Evolutionary conservation across 2,797 vertebrate species (phyloP), one percentile per base, ranked within the genome.

Genomic region (Leptodactylus fallax): DNA sequence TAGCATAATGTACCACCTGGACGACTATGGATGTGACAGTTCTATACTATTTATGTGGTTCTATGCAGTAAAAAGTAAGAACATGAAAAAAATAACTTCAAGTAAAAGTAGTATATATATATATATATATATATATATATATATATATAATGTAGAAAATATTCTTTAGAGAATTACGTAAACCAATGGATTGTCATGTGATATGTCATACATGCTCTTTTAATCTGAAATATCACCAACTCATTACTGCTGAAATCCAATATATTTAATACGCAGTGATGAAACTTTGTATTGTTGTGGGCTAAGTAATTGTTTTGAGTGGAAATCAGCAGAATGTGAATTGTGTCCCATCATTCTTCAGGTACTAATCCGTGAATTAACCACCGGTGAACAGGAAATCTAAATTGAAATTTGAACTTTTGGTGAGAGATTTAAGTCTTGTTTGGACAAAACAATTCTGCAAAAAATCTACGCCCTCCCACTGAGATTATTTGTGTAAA

Each of bases 311-410:
- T 72, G 65, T 56, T n/a, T 83, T n/a, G n/a, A 77, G 71, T 71
- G 53, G 10, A 71, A 72, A 87, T 81, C 14, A 80, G 13, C 78
- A 23, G 78, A 71, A 72, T 81, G 45, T 61, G 67, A 60, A 67
- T 71, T 60, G 76, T 85, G 83, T 72, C 72, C 55, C 60, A 78
- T 86, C 77, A 47, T 76, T 87, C 69, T 21, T n/a, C 71, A 82
- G 86, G 81, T 76, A 82, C 86, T 87, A 87, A 87, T 83, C 86
- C 86, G 69, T 83, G 77, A 83, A 87, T 83, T 83, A 83, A 81
- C 61, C 86, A 83, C 60, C 81, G 53, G 72, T 83, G 81, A 60
- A 77, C 86, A 87, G 86, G 86, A 87, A 87, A 87, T 83, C 58
- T 78, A 79, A 78, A 83, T 76, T 19, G 86, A 87, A 83, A 87